A percentile compares a stretch with the other conserved stretches of the same genome.
Evolutionary conservation across 2,888 invertebrate species (phyloP).

Genomic region (Drosophila cognata): DNA sequence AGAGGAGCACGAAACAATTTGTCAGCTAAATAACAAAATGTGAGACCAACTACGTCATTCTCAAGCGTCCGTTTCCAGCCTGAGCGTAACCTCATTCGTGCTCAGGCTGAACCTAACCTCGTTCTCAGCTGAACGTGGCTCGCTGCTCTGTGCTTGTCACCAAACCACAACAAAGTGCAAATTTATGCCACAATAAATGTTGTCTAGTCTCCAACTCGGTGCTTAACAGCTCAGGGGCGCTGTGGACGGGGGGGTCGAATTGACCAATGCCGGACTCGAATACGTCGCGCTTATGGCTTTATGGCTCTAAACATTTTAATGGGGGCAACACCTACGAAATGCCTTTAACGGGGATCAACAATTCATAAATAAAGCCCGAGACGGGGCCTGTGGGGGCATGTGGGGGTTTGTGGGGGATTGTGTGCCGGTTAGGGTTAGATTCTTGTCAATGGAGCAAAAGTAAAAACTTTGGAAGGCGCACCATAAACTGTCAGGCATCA

Average conservation of each 20-base stretch:
- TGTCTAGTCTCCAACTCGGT: slow-evolving; percentile 15
- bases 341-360: slow-evolving; percentile 18
- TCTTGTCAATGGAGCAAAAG: slow-evolving; percentile 40
- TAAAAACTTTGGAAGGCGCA: slow-evolving; percentile 47
- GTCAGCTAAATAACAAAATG: slow-evolving; percentile 68
- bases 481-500: slow-evolving; percentile 79
- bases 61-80: background rate
- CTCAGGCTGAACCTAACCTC: slow-evolving; percentile 31
- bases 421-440: slow-evolving; percentile 14
- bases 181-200: slow-evolving; percentile 78
- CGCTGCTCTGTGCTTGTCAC: slow-evolving; percentile 25
- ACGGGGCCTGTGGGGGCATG: background rate
- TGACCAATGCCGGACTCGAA: slow-evolving; percentile 41
- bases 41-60: slow-evolving; percentile 48
- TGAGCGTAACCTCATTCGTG: slow-evolving; percentile 23
- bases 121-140: slow-evolving; percentile 32
- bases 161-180: slow-evolving; percentile 77
- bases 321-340: slow-evolving; percentile 30
- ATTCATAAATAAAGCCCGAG: slow-evolving; percentile 23
- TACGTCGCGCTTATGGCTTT: slow-evolving; percentile 25
- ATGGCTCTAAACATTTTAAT: slow-evolving; percentile 26
- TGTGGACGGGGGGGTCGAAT: background rate
- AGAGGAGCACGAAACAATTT: slow-evolving; percentile 71
- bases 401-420: background rate
- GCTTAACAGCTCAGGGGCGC: background rate